Evolutionary conservation across 2,888 invertebrate genomes (phyloP), one percentile per base, ranked within the genome.

Genomic region (Dynastes maya): DNA sequence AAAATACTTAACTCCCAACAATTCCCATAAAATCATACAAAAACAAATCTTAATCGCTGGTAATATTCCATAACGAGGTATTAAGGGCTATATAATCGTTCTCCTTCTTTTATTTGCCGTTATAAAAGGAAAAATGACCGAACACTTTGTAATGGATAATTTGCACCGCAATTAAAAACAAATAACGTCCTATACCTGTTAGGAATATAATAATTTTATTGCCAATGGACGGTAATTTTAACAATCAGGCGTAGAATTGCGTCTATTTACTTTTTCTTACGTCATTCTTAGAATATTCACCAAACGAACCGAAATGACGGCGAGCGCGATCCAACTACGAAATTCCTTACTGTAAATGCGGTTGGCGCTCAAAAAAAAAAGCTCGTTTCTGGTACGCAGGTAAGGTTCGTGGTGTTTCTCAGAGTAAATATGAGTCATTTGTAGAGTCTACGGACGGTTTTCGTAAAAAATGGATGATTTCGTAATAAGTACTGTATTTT

Each of bases 291-390:
- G 27, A 51, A 68, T 68, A 53, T 11, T 51, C 51, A n/a, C 29
- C 51, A 6, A 16, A 51, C 68, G 29, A 51, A 51, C 51, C 40
- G 65, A 22, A 71, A 29, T 27, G 45, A n/a, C 27, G 13, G 13
- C 11, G 22, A 63, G 58, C 61, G 61, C 29, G 32, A 32, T 49
- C 40, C 72, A 45, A 74, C 45, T 63, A 74, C 72, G 13, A 74
- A 74, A 74, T 74, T 74, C 72, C 72, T 74, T 74, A 74, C 72
- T 74, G 72, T 74, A 74, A 74, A 63, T 45, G 29, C 61, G 45
- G 45, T 6, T 68, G 68, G 9, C 51, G 13, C 1, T 68, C 32
- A 13, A 13, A 13, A 6, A 68, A 68, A 68, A 67, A 29, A 63
- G 13, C 32, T 63, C 29, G 63, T 63, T 32, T 63, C 11, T 13